Evolutionary conservation across 2,888 invertebrate species (phyloP), one percentile per base, ranked within the genome.

Genomic region (Tenthredo mesomela): DNA sequence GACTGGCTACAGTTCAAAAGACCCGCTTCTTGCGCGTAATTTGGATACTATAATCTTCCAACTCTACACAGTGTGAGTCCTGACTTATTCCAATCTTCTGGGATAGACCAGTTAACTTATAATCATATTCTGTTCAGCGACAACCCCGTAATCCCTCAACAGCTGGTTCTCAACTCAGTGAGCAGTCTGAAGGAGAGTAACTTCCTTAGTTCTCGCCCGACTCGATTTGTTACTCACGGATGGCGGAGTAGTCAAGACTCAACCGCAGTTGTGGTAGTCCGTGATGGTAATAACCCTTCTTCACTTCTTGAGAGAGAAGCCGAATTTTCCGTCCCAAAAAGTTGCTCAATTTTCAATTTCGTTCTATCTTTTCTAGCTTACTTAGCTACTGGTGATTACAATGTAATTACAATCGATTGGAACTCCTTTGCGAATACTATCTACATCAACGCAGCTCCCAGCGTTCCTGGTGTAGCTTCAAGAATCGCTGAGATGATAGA

Each of bases 401-500:
- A 94, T 88, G 78, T 94, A 0, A 85, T 94, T 21, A 93, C 94
- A 2, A 91, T 94, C 0, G 94, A 94, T 90, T 94, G 94, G 94
- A 94, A 93, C 80, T 94, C 92, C 0, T 87, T 91, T 0, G 93
- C 93, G 7, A 88, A 92, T 0, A n/a, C 83, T 12, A 88, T 92
- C 87, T 94, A 94, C 90, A 87, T 92, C 10, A 84, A 93, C 65
- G 94, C 93, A n/a, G 91, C 94, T 71, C 90, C 92, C 58, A 93
- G 93, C 87, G 90, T 94, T 1, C 92, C 93, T 1, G 83, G 21
- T 0, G 87, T 89, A 6, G 89, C 87, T 4, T 3, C 54, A 0
- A 71, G 47, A 0, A 73, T 93, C 7, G 91, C 89, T 0, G 78
- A 87, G 71, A 91, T 93, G 47, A 89, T 92, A 0, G 87, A 91